These are phyloP conservation scores for Prinia subflava DNA, from an alignment of 2,113 vertebrate species.

Conservation along the genomic window DNA sequence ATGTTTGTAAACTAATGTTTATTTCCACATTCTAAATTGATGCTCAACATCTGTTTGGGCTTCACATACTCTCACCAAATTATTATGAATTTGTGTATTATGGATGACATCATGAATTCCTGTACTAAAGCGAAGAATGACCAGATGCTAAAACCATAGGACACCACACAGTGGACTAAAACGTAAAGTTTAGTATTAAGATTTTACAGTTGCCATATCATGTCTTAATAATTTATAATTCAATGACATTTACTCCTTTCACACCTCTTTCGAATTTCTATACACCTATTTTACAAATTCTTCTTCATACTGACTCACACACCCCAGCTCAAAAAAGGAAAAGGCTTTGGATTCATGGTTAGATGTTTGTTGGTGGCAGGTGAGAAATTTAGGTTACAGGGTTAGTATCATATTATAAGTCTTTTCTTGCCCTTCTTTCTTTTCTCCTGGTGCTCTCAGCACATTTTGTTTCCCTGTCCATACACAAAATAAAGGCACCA, in stretches of 20 bases:
- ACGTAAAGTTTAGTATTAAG: not conserved
- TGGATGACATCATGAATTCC: not conserved
- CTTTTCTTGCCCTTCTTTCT: not conserved
- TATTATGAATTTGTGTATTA: not conserved
- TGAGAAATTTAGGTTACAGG: not conserved
- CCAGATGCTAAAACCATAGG: not conserved
- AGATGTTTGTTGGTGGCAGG: not conserved
- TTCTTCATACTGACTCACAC: fast-evolving
- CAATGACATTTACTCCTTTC: not conserved
- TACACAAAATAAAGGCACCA: not conserved
- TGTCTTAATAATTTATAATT: not conserved
- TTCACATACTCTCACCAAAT: not conserved
- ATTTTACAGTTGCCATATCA: not conserved
- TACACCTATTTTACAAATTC: not conserved
- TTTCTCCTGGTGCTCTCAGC: not conserved
- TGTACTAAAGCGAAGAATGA: not conserved
- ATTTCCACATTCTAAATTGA: not conserved
- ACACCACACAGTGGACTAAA: not conserved
- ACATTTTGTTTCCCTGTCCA: not conserved
- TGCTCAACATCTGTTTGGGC: not conserved
- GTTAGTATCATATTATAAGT: not conserved
- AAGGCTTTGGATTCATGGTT: not conserved
- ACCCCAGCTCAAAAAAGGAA: not conserved
- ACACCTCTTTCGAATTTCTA: not conserved
- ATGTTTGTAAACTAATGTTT: not conserved